Percentiles rank a stretch among this genome's conserved stretches.
Conservation (phyloP, 1,140 invertebrate species). For the Temnothorax curvispinosus region DNA sequence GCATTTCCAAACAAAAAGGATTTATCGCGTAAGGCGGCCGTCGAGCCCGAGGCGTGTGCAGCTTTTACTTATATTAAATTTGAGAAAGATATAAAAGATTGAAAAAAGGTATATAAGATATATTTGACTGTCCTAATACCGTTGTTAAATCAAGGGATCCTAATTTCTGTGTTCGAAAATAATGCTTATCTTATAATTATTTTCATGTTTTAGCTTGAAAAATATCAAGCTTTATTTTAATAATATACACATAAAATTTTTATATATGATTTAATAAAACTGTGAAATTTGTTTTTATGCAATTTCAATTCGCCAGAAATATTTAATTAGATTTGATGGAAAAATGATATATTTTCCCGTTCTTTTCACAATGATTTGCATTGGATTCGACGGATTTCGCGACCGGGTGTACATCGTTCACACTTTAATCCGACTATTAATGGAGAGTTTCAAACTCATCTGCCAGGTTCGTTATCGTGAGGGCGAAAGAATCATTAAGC, state of each 20-base stretch:
- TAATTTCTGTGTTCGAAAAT: not conserved
- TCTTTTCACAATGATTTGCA: not conserved
- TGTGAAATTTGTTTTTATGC: not conserved
- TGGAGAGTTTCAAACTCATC: slow-evolving; percentile 12
- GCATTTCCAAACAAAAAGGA: slow-evolving; percentile 50
- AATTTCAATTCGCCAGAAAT: not conserved
- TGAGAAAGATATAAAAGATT: not conserved
- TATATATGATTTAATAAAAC: not conserved
- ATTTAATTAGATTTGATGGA: not conserved
- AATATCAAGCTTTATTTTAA: not conserved
- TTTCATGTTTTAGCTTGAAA: not conserved
- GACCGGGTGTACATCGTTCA: not conserved
- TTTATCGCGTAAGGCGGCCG: slow-evolving; percentile 15
- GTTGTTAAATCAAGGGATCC: not conserved
- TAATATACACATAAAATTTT: not conserved
- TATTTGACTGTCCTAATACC: not conserved
- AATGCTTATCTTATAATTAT: not conserved
- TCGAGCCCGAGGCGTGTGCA: not conserved
- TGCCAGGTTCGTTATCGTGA: slow-evolving; percentile 23
- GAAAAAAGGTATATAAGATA: not conserved
- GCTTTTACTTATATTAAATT: slow-evolving; percentile 12
- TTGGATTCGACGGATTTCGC: not conserved
- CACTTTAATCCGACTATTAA: slow-evolving; percentile 25
- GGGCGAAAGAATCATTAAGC: slow-evolving; percentile 43
- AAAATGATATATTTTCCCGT: not conserved